Evolutionary conservation across 2,113 vertebrate species (phyloP).

Genomic region (Dromaius novaehollandiae): DNA sequence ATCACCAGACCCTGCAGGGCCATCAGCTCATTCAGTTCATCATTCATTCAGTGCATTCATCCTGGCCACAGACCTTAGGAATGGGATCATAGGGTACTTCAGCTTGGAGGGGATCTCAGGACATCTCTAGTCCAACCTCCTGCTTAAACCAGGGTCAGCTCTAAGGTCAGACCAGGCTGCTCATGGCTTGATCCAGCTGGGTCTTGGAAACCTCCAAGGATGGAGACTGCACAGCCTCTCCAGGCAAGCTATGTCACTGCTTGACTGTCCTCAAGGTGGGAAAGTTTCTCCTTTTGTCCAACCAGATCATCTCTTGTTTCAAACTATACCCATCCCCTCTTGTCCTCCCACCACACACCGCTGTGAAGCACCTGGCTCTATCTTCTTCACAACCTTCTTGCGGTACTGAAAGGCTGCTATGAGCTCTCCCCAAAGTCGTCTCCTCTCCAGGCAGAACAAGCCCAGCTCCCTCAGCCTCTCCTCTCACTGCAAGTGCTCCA

Average conservation of each 20-base stretch:
- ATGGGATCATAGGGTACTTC: not conserved
- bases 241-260: not conserved
- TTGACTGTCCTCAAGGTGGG: not conserved
- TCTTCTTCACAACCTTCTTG: not conserved
- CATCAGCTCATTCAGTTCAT: not conserved
- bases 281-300: not conserved
- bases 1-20: not conserved
- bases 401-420: not conserved
- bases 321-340: fast-evolving
- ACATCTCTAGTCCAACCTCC: not conserved
- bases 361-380: not conserved
- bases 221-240: not conserved
- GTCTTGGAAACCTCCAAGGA: not conserved
- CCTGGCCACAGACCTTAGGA: not conserved
- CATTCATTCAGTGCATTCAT: not conserved
- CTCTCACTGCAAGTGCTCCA: not conserved
- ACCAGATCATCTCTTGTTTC: not conserved
- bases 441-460: not conserved
- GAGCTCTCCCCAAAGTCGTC: not conserved
- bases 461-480: not conserved
- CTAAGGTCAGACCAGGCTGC: not conserved
- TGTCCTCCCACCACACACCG: not conserved
- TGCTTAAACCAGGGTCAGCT: not conserved
- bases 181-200: not conserved
- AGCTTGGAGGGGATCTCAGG: not conserved